These are phyloP conservation scores for Megaceryle alcyon DNA, from an alignment of 2,797 vertebrate genomes.

Conservation along the genomic window DNA sequence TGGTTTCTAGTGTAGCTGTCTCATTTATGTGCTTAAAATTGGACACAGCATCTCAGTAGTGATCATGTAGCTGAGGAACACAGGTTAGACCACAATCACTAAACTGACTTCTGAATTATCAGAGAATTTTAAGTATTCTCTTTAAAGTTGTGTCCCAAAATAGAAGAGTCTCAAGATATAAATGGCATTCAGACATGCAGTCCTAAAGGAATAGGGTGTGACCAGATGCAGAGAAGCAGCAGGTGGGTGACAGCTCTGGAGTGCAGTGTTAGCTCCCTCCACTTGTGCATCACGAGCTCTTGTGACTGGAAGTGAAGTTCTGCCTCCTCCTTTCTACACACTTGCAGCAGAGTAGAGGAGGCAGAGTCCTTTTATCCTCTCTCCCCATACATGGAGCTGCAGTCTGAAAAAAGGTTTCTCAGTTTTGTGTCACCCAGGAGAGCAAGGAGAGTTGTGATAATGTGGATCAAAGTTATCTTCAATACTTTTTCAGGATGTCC, in stretches of 20 bases:
- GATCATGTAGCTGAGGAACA: background rate
- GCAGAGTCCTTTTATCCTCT: background rate
- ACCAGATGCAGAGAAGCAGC: background rate
- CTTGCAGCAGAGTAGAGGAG: background rate
- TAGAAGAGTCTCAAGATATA: background rate
- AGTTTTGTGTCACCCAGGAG: background rate
- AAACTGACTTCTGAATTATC: background rate
- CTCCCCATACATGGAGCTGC: background rate
- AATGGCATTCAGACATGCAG: background rate
- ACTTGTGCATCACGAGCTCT: rapidly evolving
- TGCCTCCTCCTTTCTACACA: background rate
- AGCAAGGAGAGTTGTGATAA: background rate
- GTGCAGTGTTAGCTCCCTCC: background rate
- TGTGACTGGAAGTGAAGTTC: background rate
- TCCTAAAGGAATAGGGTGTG: background rate
- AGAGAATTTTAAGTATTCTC: background rate
- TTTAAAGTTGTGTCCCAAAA: background rate
- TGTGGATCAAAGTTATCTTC: background rate
- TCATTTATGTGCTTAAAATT: background rate
- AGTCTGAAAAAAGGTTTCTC: background rate
- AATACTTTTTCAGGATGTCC: background rate
- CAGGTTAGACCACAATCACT: background rate
- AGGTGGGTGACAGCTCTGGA: background rate
- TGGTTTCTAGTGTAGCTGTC: background rate
- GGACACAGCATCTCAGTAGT: background rate